Percentiles rank a stretch among this genome's conserved stretches.
Evolutionary conservation across 2,888 invertebrate species (phyloP).

Genomic region (Papilio gigon): DNA sequence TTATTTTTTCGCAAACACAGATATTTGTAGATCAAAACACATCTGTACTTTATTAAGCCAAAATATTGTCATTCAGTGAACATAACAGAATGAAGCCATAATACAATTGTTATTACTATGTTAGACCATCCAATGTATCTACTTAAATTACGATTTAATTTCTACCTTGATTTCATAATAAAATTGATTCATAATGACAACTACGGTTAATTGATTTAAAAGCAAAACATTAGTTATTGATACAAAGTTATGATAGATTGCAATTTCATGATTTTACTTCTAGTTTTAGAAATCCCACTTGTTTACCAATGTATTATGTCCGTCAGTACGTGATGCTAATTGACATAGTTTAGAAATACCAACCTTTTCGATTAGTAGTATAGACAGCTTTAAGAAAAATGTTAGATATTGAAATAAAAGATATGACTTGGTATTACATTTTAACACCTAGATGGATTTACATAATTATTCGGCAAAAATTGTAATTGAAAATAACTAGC

Average conservation of each 20-base stretch:
- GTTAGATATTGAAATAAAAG: not conserved
- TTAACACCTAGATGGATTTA: not conserved
- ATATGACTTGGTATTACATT: not conserved
- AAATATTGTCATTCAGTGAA: too few species aligned
- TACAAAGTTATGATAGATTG: not conserved
- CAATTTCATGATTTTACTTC: not conserved
- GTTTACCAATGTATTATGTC: constrained; percentile 28
- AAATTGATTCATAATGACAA: too few species aligned
- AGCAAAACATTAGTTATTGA: not conserved
- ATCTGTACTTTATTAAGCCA: too few species aligned
- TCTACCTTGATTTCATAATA: too few species aligned
- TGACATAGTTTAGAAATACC: constrained; percentile 4
- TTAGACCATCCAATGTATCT: too few species aligned
- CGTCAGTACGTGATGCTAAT: not conserved
- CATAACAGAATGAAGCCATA: too few species aligned
- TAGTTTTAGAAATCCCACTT: not conserved
- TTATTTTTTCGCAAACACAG: too few species aligned
- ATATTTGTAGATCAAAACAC: too few species aligned
- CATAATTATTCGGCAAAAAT: constrained; percentile 39
- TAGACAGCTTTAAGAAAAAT: not conserved
- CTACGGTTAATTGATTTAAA: too few species aligned
- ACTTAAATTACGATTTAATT: too few species aligned
- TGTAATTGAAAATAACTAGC: constrained; percentile 45
- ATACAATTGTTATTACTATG: too few species aligned
- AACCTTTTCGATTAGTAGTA: not conserved